Evolutionary conservation across 2,888 invertebrate genomes (phyloP).

Genomic region (Tuberolachnus salignus): DNA sequence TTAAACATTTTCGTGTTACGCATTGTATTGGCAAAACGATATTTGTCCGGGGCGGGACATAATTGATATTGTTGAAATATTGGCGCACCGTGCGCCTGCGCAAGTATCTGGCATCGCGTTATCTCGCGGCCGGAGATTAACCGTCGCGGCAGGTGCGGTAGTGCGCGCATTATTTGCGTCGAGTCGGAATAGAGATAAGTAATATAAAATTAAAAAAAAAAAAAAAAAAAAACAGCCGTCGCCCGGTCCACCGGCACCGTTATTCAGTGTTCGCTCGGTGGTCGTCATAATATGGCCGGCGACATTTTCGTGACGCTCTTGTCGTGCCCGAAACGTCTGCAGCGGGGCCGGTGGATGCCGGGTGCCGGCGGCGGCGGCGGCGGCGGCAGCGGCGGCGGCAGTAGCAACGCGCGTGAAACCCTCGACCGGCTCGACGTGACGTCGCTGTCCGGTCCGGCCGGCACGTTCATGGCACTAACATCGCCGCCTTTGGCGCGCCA

Average conservation of each 20-base stretch:
- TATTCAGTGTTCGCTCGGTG: background rate
- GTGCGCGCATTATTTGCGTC: background rate
- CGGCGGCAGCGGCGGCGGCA: background rate
- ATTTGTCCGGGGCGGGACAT: too few species aligned
- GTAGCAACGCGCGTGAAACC: background rate
- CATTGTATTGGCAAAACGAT: too few species aligned
- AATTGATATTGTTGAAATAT: too few species aligned
- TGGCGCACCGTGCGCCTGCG: too few species aligned
- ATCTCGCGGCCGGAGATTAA: background rate
- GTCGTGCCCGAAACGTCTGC: slow-evolving; percentile 2
- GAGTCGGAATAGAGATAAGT: background rate
- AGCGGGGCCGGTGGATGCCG: background rate
- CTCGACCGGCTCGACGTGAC: slow-evolving; percentile 23
- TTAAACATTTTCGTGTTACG: too few species aligned
- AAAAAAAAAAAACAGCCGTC: background rate
- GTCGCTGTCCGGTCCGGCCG: slow-evolving; percentile 27
- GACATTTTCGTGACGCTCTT: slow-evolving; percentile 3
- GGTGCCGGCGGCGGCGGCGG: background rate
- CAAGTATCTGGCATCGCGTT: background rate
- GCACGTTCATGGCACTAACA: slow-evolving; percentile 19
- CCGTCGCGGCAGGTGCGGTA: background rate
- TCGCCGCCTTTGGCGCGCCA: background rate
- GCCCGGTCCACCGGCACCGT: background rate
- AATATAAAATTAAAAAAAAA: background rate
- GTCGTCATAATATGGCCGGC: background rate